Conservation (phyloP, 2,113 vertebrate species). For the Pleuronectes platessa region DNA sequence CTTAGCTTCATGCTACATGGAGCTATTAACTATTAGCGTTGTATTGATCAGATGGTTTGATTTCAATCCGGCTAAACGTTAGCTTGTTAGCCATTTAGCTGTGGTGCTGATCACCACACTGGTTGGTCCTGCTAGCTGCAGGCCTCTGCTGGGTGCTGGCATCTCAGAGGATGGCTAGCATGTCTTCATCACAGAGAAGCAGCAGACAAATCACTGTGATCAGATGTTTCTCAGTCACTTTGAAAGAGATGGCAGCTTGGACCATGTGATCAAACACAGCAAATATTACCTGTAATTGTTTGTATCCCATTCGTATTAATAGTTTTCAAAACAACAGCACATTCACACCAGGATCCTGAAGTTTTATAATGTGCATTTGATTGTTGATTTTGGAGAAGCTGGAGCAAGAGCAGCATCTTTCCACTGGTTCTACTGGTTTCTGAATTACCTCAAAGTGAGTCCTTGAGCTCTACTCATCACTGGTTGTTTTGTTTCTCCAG, state of each 20-base stretch:
- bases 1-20: background rate
- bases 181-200: background rate
- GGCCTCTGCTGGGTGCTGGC: constrained; percentile 43
- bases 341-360: background rate
- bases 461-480: background rate
- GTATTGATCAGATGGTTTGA: background rate
- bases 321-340: background rate
- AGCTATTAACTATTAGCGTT: background rate
- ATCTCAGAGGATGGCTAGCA: constrained; percentile 6
- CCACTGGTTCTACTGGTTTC: background rate
- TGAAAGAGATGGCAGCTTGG: too few species aligned
- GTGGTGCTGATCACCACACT: background rate
- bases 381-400: too few species aligned
- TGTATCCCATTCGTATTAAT: background rate
- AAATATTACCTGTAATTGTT: too few species aligned
- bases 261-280: too few species aligned
- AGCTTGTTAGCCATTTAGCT: constrained; percentile 16
- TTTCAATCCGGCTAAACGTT: background rate
- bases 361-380: too few species aligned
- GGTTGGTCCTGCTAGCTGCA: constrained; percentile 43
- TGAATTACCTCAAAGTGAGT: background rate
- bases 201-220: background rate
- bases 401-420: too few species aligned
- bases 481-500: constrained; percentile 75
- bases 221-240: too few species aligned